Percentiles rank a stretch among this genome's conserved stretches.
These are phyloP conservation scores for Coremacera marginata DNA, from an alignment of 2,888 invertebrate species.

Conservation along the genomic window DNA sequence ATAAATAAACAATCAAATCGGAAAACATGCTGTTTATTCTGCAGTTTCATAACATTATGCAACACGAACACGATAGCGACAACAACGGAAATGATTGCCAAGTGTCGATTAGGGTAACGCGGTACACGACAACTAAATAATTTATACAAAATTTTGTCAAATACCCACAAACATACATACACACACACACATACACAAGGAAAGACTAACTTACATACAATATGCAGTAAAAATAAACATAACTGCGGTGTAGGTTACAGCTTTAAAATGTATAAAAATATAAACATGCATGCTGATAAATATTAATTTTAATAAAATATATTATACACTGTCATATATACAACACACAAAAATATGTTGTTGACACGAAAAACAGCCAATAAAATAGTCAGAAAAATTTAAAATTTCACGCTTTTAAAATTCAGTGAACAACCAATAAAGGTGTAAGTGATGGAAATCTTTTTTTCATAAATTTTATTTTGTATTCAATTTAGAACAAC, in stretches of 20 bases:
- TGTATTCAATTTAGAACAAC: no score
- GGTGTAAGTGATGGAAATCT: no score
- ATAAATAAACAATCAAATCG: conserved; percentile 34
- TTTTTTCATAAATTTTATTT: no score
- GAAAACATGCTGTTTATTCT: conserved; percentile 24
- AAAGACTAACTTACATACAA: not conserved
- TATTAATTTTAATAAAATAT: not conserved
- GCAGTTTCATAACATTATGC: not conserved
- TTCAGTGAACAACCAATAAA: no score
- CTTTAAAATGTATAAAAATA: not conserved
- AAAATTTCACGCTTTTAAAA: no score
- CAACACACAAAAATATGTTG: not conserved
- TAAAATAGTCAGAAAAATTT: not conserved
- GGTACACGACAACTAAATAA: conserved; percentile 56
- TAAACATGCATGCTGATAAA: not conserved
- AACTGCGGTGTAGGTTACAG: not conserved
- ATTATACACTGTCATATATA: not conserved
- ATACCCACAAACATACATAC: not conserved
- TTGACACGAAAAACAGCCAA: not conserved
- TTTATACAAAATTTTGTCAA: conserved; percentile 55
- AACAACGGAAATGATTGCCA: conserved; percentile 43
- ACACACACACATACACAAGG: not conserved
- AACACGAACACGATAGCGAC: conserved; percentile 44
- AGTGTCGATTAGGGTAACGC: conserved; percentile 35
- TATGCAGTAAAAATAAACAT: not conserved